Evolutionary conservation across 2,888 invertebrate species (phyloP).

Genomic region (Rhimphoctona megacephalus): DNA sequence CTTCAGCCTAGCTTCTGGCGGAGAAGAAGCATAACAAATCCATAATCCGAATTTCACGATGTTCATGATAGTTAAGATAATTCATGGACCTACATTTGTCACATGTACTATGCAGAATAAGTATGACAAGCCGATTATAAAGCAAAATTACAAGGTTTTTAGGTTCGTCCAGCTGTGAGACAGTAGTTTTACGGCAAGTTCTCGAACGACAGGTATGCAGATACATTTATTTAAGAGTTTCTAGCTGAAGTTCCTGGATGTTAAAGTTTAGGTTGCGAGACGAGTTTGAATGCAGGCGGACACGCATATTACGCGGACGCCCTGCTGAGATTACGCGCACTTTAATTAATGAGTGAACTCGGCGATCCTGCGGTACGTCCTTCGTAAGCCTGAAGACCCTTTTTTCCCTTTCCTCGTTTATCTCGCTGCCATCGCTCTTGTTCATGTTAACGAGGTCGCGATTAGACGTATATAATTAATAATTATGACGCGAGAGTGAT

Average conservation of each 20-base stretch:
- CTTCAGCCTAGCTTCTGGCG: neutral
- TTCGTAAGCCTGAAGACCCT: constrained; percentile 24
- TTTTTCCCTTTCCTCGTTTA: neutral
- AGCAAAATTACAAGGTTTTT: constrained; percentile 2
- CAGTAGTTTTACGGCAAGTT: constrained; percentile 6
- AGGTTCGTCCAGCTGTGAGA: constrained; percentile 2
- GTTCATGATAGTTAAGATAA: constrained; percentile 1
- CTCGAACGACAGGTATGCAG: neutral
- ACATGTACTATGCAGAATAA: neutral
- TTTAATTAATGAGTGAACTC: constrained; percentile 67
- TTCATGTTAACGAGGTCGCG: constrained; percentile 57
- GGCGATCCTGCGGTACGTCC: constrained; percentile 44
- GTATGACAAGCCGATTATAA: constrained; percentile 13
- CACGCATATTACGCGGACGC: constrained; percentile 68
- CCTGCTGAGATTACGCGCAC: constrained; percentile 66
- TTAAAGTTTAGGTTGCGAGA: constrained; percentile 41
- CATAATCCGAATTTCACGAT: constrained; percentile 20
- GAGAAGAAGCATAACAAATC: neutral
- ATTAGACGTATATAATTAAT: constrained; percentile 62
- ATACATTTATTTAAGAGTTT: constrained; percentile 1
- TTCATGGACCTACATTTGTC: constrained; percentile 14
- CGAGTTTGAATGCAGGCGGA: constrained; percentile 60
- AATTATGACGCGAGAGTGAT: constrained; percentile 55
- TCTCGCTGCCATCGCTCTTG: constrained; percentile 37
- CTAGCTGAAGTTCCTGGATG: constrained; percentile 28